Evolutionary conservation across 2,113 vertebrate species (phyloP), one percentile per base, ranked within the genome.

Genomic region (Columba livia): DNA sequence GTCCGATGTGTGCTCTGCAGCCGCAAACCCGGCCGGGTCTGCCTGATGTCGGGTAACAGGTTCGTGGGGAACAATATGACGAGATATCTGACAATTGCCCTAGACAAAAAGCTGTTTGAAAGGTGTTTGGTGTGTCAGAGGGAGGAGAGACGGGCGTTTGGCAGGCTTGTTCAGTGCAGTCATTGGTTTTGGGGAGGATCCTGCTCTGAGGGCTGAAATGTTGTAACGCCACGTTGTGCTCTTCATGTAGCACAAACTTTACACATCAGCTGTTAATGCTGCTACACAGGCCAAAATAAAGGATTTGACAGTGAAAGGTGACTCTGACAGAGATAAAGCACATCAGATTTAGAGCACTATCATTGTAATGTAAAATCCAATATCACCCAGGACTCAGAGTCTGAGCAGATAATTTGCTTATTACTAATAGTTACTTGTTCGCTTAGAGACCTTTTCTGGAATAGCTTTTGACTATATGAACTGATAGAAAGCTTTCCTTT

Each of bases 121-220:
- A 80, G 94, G 88, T 85, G 86, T 82, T 85, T 20, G 85, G 25
- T 47, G 6, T 93, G 74, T 69, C 5, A 86, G 94, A 93, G 85
- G 95, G 93, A 92, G 93, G 95, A 89, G 89, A 89, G 75, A 88
- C 67, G 12, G 89, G 79, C 31, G 36, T 74, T 93, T 90, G 93
- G 88, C 92, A 91, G 85, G 57, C 56, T 95, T 16, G 53, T 53
- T 95, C 91, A 34, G 90, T 74, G 94, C 94, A 94, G 92, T 94
- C 94, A 97, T 95, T 96, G 91, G 94, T 95, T 95, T 57, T 94
- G 92, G 88, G 93, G 94, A 96, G 92, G 89, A 91, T 89, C 92
- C 87, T 91, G 87, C 85, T 89, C 80, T 3, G 40, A 85, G 82
- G 80, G 73, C 73, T 88, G 82, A 89, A 96, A 95, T 47, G 44